Base-by-base conservation (phyloP, 2,113 vertebrate species). In the Nycticryphes semicollaris region DNA sequence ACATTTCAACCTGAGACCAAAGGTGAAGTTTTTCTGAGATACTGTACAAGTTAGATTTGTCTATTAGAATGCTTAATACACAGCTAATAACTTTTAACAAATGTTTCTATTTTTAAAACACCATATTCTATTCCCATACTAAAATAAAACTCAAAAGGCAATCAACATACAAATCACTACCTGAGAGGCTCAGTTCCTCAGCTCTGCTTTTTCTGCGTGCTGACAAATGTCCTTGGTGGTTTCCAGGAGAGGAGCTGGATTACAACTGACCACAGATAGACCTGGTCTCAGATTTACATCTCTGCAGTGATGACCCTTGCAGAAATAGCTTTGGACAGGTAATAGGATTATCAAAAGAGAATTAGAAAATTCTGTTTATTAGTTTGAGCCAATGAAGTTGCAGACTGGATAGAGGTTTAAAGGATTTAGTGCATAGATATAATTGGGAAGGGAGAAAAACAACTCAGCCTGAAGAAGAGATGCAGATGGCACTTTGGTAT, bases 331-430 rank as follows among this genome's bases (percentile, higher is more conserved):
- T 96, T 96, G 92, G 96, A 88, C 92, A 97, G 95, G 92, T 99
- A 99, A 99, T 99, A 99, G 98, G 99, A 99, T 99, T 99, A 97
- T 56, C 89, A 54, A 95, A 96, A 97, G 97, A 97, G 98, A 98
- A 99, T 99, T 99, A 99, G 97, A 96, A 95, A 98, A 97, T 96
- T 93, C 95, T 91, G 7, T 96, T 98, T 96, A 95, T 98, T 98
- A 98, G 97, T 92, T 91, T 94, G 27, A 89, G 90, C 94, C 87
- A 93, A 98, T 96, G 96, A 95, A 87, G 84, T 77, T 64, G 39
- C 60, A 91, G 92, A 8, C 73, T 96, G 86, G 35, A 89, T 57
- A 86, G 74, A 92, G 96, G 91, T 96, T 97, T 97, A 97, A 96
- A 84, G 91, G 95, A 95, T 97, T 97, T 95, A 62, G 48, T 95